A percentile compares a stretch with the other conserved stretches of the same genome.
These are phyloP conservation scores for Physocephala rufipes DNA, from an alignment of 2,888 invertebrate genomes.

Conservation along the genomic window DNA sequence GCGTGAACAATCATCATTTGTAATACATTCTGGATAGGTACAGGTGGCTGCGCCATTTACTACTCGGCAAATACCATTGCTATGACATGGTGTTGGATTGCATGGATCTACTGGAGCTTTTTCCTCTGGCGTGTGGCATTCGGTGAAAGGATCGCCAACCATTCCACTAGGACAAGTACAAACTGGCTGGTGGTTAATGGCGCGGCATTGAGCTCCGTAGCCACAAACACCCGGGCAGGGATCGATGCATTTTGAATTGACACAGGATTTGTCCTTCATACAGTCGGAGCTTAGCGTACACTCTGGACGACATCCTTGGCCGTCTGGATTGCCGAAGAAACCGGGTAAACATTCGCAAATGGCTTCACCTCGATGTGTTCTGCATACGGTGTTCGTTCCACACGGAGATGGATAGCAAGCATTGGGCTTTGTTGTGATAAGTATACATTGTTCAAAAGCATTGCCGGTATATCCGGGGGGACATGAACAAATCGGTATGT, in stretches of 20 bases:
- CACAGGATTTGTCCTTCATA: slow-evolving; percentile 77
- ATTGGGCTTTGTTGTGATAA: slow-evolving; percentile 60
- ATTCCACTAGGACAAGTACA: slow-evolving; percentile 79
- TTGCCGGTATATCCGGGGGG: slow-evolving; percentile 73
- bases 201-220: slow-evolving; percentile 78
- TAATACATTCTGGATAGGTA: slow-evolving; percentile 85
- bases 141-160: slow-evolving; percentile 83
- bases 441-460: slow-evolving; percentile 69
- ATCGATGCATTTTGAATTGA: slow-evolving; percentile 80
- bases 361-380: slow-evolving; percentile 68
- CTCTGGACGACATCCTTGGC: slow-evolving; percentile 81
- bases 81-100: slow-evolving; percentile 83
- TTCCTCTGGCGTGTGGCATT: slow-evolving; percentile 68
- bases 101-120: slow-evolving; percentile 75
- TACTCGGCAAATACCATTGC: slow-evolving; percentile 82
- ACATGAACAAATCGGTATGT: slow-evolving; percentile 74
- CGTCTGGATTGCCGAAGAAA: slow-evolving; percentile 75
- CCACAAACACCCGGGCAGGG: slow-evolving; percentile 86
- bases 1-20: slow-evolving; percentile 87
- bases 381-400: slow-evolving; percentile 80
- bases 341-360: slow-evolving; percentile 81
- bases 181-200: slow-evolving; percentile 85
- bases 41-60: slow-evolving; percentile 77
- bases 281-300: slow-evolving; percentile 86
- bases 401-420: slow-evolving; percentile 80